These are phyloP conservation scores for Amphibalanus amphitrite DNA, from an alignment of 1,140 invertebrate genomes.

Conservation along the genomic window DNA sequence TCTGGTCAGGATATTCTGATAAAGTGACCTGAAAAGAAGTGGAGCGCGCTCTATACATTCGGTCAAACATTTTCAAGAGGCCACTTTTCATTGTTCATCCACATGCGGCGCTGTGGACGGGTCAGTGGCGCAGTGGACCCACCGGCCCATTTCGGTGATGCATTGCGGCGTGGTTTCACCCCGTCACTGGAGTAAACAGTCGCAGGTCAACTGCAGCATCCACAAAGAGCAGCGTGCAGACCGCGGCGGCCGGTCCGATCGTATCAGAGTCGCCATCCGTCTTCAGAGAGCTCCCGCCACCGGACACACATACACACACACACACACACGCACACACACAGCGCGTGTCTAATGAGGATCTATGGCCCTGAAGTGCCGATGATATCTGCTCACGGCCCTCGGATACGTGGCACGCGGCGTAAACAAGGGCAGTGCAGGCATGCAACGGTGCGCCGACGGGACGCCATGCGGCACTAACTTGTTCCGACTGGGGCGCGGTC, in stretches of 20 bases:
- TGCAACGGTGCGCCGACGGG: neutral
- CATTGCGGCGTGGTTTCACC: neutral
- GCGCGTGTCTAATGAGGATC: constrained; percentile 1
- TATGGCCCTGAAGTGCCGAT: neutral
- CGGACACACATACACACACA: neutral
- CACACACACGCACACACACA: too few relatives aligned
- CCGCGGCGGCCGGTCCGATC: too few relatives aligned
- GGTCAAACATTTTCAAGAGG: too few relatives aligned
- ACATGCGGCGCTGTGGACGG: too few relatives aligned
- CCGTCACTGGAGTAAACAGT: neutral
- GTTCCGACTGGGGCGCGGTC: neutral
- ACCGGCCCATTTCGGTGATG: neutral
- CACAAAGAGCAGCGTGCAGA: too few relatives aligned
- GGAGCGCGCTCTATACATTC: too few relatives aligned
- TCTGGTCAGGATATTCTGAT: too few relatives aligned
- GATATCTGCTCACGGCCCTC: neutral
- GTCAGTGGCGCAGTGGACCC: neutral
- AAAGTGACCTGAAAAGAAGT: too few relatives aligned
- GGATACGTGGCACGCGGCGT: neutral
- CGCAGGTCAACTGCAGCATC: too few relatives aligned
- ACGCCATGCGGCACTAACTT: neutral
- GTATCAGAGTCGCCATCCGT: too few relatives aligned
- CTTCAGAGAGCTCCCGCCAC: neutral
- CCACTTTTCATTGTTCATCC: too few relatives aligned
- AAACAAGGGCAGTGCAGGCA: neutral